Evolutionary conservation across 2,797 vertebrate species (phyloP).

Genomic region (Phrynocephalus vlangalii): DNA sequence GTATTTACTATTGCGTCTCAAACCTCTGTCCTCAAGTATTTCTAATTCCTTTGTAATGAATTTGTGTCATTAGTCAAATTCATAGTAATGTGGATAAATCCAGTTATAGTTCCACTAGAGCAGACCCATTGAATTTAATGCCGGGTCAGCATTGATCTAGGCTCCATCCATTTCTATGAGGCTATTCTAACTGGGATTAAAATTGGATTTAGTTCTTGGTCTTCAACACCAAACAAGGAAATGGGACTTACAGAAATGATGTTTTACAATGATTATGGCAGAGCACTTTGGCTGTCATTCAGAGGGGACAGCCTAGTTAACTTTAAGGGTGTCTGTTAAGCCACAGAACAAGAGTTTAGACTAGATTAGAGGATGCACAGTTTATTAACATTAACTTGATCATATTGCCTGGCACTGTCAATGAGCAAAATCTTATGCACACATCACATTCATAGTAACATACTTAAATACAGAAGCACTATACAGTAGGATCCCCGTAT

Average conservation of each 20-base stretch:
- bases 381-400: neutral
- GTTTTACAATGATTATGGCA: neutral
- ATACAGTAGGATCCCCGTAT: too few relatives aligned
- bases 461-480: neutral
- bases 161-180: too few relatives aligned
- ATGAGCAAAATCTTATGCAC: too few relatives aligned
- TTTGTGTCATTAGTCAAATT: neutral
- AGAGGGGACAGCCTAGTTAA: neutral
- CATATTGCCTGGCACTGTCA: neutral
- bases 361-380: too few relatives aligned
- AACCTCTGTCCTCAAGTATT: neutral
- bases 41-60: neutral
- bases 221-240: neutral
- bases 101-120: too few relatives aligned
- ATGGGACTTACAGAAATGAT: neutral
- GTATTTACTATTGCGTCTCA: rapidly evolving
- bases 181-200: neutral
- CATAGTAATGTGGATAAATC: too few relatives aligned
- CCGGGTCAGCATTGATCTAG: too few relatives aligned
- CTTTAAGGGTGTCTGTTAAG: neutral
- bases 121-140: too few relatives aligned
- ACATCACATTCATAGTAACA: too few relatives aligned
- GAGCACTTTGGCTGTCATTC: neutral
- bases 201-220: neutral
- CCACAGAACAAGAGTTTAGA: neutral